Evolutionary conservation across 1,140 invertebrate species (phyloP), one percentile per base, ranked within the genome.

Genomic region (Trissolcus basalis): DNA sequence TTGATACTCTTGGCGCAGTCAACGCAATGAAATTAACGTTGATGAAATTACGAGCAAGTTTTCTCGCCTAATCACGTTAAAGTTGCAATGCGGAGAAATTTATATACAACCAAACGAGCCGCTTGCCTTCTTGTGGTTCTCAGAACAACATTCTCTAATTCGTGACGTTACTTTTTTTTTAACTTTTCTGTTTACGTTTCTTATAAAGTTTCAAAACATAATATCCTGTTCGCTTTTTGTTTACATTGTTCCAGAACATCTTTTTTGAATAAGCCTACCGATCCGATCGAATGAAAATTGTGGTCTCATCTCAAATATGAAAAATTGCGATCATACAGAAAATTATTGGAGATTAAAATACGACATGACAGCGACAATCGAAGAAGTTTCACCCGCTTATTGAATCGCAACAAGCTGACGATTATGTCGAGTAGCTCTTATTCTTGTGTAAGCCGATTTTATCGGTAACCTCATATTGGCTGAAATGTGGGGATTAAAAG

Each of bases 11-110:
- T 61, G 65, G 48, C 67, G 60, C 44, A 70, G 58, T 73, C 72
- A 70, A 67, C 49, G 61, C 65, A 65, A 78, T 64, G n/a, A 55
- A 65, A 61, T 78, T 78, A 59, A 65, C 64, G 56, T 15, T 65
- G 61, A 78, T 71, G 70, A 71, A 74, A 78, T 78, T 74, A 73
- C 70, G 56, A 60, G 58, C 67, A 75, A 78, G 63, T 74, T 78
- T 74, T 68, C 70, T 70, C 70, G 61, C 56, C 50, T 74, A 73
- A 74, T 74, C 58, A 49, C 56, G 59, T 78, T 71, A 75, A 78
- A 78, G 60, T 78, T 78, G 60, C 63, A 70, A 71, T 64, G 56
- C 53, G 49, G 56, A 36, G 36, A 69, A 72, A 75, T 67, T 78
- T 75, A 48, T 69, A 63, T 51, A 32, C 49, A 36, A 69, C 19